Percentiles rank a stretch among this genome's conserved stretches.
phyloP scores from a whole-genome alignment of 1,140 invertebrate genomes.

The Pissodes strobi region DNA sequence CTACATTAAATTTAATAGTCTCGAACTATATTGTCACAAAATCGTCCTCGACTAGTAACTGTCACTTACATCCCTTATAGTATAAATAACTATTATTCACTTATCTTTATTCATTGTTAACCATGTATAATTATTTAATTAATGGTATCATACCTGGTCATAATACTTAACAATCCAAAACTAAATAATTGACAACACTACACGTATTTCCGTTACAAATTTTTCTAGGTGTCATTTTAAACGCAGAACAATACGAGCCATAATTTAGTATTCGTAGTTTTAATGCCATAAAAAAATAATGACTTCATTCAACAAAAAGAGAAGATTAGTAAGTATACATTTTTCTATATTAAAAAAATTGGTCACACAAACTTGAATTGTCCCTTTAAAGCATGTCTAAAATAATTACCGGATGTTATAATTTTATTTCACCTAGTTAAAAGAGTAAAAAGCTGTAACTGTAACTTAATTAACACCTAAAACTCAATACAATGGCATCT shows the following conservation, averaged over 20 bases:
- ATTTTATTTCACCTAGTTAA: background rate
- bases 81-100: no score
- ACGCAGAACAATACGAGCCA: background rate
- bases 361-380: background rate
- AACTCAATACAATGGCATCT: no score
- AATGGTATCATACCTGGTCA: background rate
- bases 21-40: no score
- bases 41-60: no score
- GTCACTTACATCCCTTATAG: no score
- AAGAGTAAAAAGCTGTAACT: slow-evolving; percentile 1
- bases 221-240: background rate
- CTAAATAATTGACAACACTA: slow-evolving; percentile 3
- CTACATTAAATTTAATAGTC: no score
- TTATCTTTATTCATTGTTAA: no score
- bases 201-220: slow-evolving; percentile 7
- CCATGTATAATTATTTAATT: no score
- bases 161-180: slow-evolving; percentile 2
- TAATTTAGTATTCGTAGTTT: background rate
- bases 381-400: no score
- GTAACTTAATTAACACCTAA: slow-evolving; percentile 3
- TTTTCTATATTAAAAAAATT: slow-evolving; percentile 6
- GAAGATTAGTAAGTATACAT: slow-evolving; percentile 1
- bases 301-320: slow-evolving; percentile 11
- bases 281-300: slow-evolving; percentile 8
- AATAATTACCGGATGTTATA: slow-evolving; percentile 1